These are phyloP conservation scores for Pocillopora damicornis DNA, from an alignment of 64 coral and sea anemone species.

Conservation along the genomic window DNA sequence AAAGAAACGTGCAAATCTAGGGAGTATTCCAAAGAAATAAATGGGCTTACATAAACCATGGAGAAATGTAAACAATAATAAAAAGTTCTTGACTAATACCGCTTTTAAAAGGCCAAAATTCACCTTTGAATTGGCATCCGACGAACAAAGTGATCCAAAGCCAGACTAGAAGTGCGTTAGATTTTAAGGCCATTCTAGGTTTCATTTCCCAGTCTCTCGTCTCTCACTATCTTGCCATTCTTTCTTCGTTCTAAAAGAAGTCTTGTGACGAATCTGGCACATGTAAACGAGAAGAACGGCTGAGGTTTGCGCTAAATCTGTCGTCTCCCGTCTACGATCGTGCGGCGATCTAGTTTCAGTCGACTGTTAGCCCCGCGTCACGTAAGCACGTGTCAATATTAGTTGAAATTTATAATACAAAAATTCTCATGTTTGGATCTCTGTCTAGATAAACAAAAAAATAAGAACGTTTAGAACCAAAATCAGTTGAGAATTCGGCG, in stretches of 20 bases:
- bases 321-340: neutral
- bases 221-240: neutral
- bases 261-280: neutral
- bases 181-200: neutral
- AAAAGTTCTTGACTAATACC: neutral
- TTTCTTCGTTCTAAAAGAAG: neutral
- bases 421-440: neutral
- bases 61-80: neutral
- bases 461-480: neutral
- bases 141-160: neutral
- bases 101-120: neutral
- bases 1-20: neutral
- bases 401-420: conserved; percentile 6
- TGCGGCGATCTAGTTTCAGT: neutral
- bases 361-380: neutral
- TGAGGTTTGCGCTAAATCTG: neutral
- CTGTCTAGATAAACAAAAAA: neutral
- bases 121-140: conserved; percentile 14
- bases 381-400: conserved; percentile 15
- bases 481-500: neutral
- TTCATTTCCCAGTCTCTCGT: neutral
- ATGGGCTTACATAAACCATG: neutral
- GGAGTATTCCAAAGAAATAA: neutral
- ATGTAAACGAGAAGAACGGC: neutral
- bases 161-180: neutral